phyloP scores from a whole-genome alignment of 2,888 invertebrate genomes.

The Rotaria magnacalcarata region DNA sequence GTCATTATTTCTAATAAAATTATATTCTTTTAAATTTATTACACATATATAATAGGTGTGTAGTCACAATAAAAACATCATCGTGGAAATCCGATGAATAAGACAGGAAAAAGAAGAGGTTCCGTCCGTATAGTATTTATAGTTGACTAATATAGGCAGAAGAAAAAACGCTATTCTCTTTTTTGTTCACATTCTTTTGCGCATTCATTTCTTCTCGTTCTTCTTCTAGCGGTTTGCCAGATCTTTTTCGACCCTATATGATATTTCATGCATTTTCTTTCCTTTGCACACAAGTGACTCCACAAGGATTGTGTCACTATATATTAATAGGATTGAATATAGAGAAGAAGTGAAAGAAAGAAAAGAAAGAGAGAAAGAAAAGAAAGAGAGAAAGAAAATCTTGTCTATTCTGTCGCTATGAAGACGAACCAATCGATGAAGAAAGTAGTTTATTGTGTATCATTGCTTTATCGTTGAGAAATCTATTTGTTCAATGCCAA shows the following conservation, averaged over 20 bases:
- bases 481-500: not conserved
- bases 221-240: not conserved
- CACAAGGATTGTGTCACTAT: too few relatives aligned
- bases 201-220: not conserved
- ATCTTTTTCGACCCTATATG: not conserved
- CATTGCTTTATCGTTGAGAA: not conserved
- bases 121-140: too few relatives aligned
- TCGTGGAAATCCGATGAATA: not conserved
- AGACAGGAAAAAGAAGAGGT: not conserved
- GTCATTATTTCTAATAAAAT: not conserved
- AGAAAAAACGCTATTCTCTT: not conserved
- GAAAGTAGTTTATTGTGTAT: too few relatives aligned
- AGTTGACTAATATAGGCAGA: not conserved
- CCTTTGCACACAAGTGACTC: too few relatives aligned
- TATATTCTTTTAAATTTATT: too few relatives aligned
- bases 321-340: not conserved
- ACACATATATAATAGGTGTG: too few relatives aligned
- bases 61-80: not conserved
- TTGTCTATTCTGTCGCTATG: too few relatives aligned
- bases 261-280: not conserved
- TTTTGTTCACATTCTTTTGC: not conserved
- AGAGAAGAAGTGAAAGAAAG: not conserved
- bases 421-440: not conserved
- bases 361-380: not conserved
- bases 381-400: not conserved